Conservation (phyloP, 2,797 vertebrate genomes). For the Triplophysa bombifrons region DNA sequence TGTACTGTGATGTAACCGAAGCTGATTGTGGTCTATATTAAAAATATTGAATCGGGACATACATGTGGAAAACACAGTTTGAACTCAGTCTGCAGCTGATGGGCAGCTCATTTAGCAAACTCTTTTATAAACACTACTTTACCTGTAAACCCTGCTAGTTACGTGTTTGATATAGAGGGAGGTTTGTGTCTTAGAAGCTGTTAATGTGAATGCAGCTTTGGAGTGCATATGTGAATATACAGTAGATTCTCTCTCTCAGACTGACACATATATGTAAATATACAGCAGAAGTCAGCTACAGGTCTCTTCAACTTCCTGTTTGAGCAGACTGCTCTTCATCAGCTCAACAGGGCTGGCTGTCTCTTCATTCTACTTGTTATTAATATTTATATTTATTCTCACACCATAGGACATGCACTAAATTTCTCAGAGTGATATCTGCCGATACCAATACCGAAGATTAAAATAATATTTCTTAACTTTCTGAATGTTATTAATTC, state of each 20-base stretch:
- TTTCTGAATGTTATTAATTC: too few relatives aligned
- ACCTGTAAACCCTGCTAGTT: not conserved
- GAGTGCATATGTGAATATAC: not conserved
- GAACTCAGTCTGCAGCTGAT: too few relatives aligned
- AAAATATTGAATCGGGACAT: slow-evolving; percentile 21
- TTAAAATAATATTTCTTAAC: too few relatives aligned
- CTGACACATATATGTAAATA: not conserved
- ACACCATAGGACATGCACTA: too few relatives aligned
- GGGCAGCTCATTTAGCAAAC: not conserved
- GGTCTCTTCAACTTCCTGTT: slow-evolving; percentile 43
- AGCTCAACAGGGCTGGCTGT: slow-evolving; percentile 46
- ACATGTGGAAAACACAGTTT: not conserved
- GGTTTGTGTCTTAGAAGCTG: slow-evolving; percentile 28
- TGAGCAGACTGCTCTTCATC: slow-evolving; percentile 51
- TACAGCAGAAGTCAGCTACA: slow-evolving; percentile 27
- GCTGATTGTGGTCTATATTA: not conserved
- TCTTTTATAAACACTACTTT: too few relatives aligned
- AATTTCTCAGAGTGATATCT: too few relatives aligned
- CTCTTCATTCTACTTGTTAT: not conserved
- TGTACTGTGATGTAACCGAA: not conserved
- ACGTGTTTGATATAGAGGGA: slow-evolving; percentile 14
- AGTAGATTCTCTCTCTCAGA: not conserved
- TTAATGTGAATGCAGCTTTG: not conserved
- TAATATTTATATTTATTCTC: too few relatives aligned
- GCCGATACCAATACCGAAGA: too few relatives aligned